These are phyloP conservation scores for Laspeyria flexula DNA, from an alignment of 2,888 invertebrate genomes.

Conservation along the genomic window DNA sequence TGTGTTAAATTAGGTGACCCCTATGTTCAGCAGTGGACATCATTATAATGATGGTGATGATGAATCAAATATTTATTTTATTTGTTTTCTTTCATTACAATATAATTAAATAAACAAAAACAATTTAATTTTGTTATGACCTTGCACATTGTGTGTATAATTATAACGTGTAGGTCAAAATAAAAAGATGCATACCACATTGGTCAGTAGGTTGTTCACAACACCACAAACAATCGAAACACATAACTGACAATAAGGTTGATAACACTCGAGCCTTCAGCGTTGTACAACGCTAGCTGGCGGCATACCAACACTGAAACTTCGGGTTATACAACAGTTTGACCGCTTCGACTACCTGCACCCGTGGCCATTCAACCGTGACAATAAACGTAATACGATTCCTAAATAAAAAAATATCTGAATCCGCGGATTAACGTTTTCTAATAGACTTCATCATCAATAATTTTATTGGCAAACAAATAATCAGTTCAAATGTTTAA, in stretches of 20 bases:
- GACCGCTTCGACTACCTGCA: conserved; percentile 23
- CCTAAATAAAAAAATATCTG: conserved; percentile 45
- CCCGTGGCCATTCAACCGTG: conserved; percentile 39
- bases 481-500: too few relatives aligned
- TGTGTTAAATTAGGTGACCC: too few relatives aligned
- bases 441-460: conserved; percentile 38
- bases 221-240: conserved; percentile 49
- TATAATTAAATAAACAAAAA: background rate
- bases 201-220: conserved; percentile 24
- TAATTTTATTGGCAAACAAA: conserved; percentile 32
- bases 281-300: conserved; percentile 30
- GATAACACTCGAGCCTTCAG: conserved; percentile 42
- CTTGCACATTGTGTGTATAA: too few relatives aligned
- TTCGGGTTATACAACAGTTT: conserved; percentile 45
- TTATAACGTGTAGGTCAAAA: conserved; percentile 6
- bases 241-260: conserved; percentile 39
- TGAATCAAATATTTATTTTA: too few relatives aligned
- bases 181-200: conserved; percentile 23
- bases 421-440: conserved; percentile 50
- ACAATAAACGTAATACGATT: conserved; percentile 41
- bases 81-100: background rate
- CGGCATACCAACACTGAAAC: conserved; percentile 43
- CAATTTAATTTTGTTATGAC: background rate
- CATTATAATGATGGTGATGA: too few relatives aligned
- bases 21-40: too few relatives aligned